A percentile compares a stretch with the other conserved stretches of the same genome.
Evolutionary conservation across 2,113 vertebrate genomes (phyloP).

Genomic region (Hemiprocne comata): DNA sequence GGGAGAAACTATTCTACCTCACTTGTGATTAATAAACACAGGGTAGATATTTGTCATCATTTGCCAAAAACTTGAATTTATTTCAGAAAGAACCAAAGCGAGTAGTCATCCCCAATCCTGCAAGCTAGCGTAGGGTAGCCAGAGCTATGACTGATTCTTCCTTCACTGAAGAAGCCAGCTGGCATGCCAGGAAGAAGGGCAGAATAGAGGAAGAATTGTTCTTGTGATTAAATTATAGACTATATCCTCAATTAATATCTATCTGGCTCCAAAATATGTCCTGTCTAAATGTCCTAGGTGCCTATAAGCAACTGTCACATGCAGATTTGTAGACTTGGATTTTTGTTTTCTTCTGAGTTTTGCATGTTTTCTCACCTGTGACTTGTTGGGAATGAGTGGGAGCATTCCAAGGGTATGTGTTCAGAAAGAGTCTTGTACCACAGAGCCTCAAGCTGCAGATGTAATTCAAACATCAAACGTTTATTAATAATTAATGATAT

Average conservation of each 20-base stretch:
- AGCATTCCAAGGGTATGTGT: not conserved
- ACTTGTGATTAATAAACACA: not conserved
- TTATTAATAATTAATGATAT: not conserved
- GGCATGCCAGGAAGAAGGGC: not conserved
- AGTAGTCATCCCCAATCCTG: not conserved
- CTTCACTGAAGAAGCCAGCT: not conserved
- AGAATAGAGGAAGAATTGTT: not conserved
- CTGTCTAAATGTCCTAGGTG: not conserved
- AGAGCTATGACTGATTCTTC: not conserved
- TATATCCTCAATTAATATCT: not conserved
- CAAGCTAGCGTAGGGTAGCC: not conserved
- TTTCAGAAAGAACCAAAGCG: not conserved
- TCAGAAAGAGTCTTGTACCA: not conserved
- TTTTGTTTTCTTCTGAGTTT: not conserved
- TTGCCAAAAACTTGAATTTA: not conserved
- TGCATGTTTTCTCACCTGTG: not conserved
- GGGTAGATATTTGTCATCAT: not conserved
- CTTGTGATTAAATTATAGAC: not conserved
- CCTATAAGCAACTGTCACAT: not conserved
- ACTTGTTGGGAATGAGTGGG: not conserved
- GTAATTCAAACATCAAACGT: not conserved
- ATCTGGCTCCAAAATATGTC: not conserved
- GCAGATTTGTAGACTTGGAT: not conserved
- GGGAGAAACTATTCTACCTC: not conserved
- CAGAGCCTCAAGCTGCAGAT: not conserved